A percentile compares a stretch with the other conserved stretches of the same genome.
Conservation (phyloP, 2,113 vertebrate species). For the Tachuris rubrigastra region DNA sequence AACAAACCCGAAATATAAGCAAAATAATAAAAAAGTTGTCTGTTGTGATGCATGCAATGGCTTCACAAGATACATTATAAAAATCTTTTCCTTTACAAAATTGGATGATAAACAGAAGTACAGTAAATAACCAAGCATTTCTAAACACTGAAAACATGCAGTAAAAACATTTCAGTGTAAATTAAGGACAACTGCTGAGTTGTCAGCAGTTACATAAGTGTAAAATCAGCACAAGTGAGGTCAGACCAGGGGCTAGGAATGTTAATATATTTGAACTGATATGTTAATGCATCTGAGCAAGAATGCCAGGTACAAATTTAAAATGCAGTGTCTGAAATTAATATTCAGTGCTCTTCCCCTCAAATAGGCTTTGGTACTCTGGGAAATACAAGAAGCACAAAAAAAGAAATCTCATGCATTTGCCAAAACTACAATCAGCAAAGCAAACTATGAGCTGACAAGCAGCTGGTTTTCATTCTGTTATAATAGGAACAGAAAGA, state of each 20-base stretch:
- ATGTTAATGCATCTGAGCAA: slow-evolving; percentile 30
- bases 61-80: background rate
- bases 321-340: background rate
- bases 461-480: background rate
- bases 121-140: background rate
- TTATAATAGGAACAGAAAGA: background rate
- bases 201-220: slow-evolving; percentile 40
- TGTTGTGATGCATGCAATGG: background rate
- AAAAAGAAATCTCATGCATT: background rate
- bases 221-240: slow-evolving; percentile 41
- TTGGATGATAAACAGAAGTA: background rate
- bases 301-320: slow-evolving; percentile 13
- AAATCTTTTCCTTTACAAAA: background rate
- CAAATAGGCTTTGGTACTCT: background rate
- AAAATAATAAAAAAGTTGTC: background rate
- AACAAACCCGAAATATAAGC: background rate
- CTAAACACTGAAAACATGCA: background rate
- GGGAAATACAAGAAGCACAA: background rate
- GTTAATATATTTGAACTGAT: slow-evolving; percentile 34
- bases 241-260: slow-evolving; percentile 20
- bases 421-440: slow-evolving; percentile 27
- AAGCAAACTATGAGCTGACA: slow-evolving; percentile 11
- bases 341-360: background rate
- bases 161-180: slow-evolving; percentile 9
- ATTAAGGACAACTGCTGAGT: slow-evolving; percentile 13